phyloP scores from a whole-genome alignment of 2,113 vertebrate species.

The Halichoeres trimaculatus region DNA sequence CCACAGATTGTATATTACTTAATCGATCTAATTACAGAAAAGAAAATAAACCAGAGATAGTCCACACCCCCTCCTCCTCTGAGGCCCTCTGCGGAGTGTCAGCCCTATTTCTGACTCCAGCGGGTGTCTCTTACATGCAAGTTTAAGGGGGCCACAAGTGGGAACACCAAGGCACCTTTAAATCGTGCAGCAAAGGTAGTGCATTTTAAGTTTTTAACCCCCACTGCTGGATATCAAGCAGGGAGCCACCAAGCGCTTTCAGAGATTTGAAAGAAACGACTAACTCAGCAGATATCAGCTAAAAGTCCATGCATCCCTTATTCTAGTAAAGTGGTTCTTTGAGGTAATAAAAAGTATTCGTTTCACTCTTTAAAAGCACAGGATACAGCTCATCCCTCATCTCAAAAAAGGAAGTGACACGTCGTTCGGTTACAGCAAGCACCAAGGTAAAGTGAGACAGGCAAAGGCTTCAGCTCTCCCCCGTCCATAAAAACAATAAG shows the following conservation, averaged over 20 bases:
- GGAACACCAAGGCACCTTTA: slow-evolving; percentile 84
- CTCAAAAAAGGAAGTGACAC: slow-evolving; percentile 75
- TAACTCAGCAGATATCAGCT: slow-evolving; percentile 63
- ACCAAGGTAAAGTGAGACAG: slow-evolving; percentile 80
- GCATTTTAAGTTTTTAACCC: slow-evolving; percentile 69
- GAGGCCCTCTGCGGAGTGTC: slow-evolving; percentile 77
- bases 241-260: slow-evolving; percentile 51
- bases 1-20: slow-evolving; percentile 74
- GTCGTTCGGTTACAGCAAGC: slow-evolving; percentile 81
- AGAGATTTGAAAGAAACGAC: slow-evolving; percentile 34
- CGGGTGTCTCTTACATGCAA: slow-evolving; percentile 84
- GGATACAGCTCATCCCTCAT: slow-evolving; percentile 69
- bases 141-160: slow-evolving; percentile 79
- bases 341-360: slow-evolving; percentile 86
- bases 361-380: slow-evolving; percentile 76
- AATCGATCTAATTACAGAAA: slow-evolving; percentile 81
- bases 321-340: slow-evolving; percentile 76
- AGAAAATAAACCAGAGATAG: slow-evolving; percentile 81
- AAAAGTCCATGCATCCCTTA: slow-evolving; percentile 75
- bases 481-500: slow-evolving; percentile 81
- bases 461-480: slow-evolving; percentile 70
- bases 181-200: slow-evolving; percentile 83
- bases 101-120: slow-evolving; percentile 85
- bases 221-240: slow-evolving; percentile 60
- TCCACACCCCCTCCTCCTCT: slow-evolving; percentile 32